phyloP scores from a whole-genome alignment of 2,113 vertebrate genomes.

The Pimephales promelas region DNA sequence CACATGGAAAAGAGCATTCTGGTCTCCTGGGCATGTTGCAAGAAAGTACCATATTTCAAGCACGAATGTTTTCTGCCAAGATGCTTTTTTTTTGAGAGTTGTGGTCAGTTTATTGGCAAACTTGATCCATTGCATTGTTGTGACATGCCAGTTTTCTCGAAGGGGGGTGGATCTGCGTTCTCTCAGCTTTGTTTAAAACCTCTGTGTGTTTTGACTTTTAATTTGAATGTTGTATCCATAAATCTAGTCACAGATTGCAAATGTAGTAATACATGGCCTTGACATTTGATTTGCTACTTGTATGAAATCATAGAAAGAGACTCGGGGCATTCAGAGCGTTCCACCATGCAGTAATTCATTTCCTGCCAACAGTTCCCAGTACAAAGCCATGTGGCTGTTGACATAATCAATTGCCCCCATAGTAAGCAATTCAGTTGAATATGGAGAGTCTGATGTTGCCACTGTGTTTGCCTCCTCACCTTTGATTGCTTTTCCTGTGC shows the following conservation, averaged over 20 bases:
- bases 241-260: constrained; percentile 14
- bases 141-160: not conserved
- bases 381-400: constrained; percentile 36
- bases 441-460: constrained; percentile 34
- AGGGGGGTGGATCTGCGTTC: not conserved
- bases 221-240: constrained; percentile 44
- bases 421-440: constrained; percentile 45
- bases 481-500: constrained; percentile 39
- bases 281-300: constrained; percentile 48
- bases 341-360: constrained; percentile 39
- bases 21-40: constrained; percentile 24
- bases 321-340: constrained; percentile 3
- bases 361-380: constrained; percentile 1
- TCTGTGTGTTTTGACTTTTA: constrained; percentile 18
- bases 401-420: constrained; percentile 48
- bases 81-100: constrained; percentile 35
- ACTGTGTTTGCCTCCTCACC: constrained; percentile 52
- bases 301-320: constrained; percentile 34
- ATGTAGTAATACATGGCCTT: constrained; percentile 26
- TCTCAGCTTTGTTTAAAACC: not conserved
- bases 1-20: constrained; percentile 41
- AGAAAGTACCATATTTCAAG: constrained; percentile 11
- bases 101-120: constrained; percentile 31
- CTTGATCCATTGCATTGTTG: constrained; percentile 15
- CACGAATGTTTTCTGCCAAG: not conserved